Percentiles rank a stretch among this genome's conserved stretches.
Conservation (phyloP, 2,113 vertebrate species). For the Spea multiplicata region DNA sequence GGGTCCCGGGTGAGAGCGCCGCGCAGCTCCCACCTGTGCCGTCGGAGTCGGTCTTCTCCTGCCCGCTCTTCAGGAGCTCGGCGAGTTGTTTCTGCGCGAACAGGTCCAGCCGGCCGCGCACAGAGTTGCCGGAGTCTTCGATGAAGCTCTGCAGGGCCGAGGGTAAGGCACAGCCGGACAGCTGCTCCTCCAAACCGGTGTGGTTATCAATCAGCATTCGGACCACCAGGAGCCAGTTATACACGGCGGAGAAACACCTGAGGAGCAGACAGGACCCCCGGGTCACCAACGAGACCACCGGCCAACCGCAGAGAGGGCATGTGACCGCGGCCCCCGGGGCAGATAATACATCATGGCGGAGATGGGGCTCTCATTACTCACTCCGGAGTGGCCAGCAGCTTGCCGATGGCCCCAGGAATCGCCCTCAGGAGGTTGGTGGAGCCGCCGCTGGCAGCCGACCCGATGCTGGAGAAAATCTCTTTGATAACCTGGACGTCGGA, state of each 20-base stretch:
- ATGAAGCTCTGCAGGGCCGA: slow-evolving; percentile 70
- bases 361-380: slow-evolving; percentile 51
- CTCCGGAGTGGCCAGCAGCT: slow-evolving; percentile 79
- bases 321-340: too few relatives aligned
- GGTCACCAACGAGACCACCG: too few relatives aligned
- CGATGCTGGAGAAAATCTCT: slow-evolving; percentile 94
- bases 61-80: slow-evolving; percentile 62
- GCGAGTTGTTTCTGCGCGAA: slow-evolving; percentile 78
- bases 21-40: background rate
- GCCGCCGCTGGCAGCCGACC: slow-evolving; percentile 79
- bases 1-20: background rate
- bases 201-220: slow-evolving; percentile 82
- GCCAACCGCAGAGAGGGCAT: too few relatives aligned
- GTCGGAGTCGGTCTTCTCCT: slow-evolving; percentile 57
- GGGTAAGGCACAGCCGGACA: slow-evolving; percentile 69
- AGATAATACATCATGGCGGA: background rate
- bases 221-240: slow-evolving; percentile 82
- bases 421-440: slow-evolving; percentile 73
- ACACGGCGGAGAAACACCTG: slow-evolving; percentile 77
- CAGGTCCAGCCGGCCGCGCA: slow-evolving; percentile 71
- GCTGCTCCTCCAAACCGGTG: slow-evolving; percentile 83
- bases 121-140: slow-evolving; percentile 59
- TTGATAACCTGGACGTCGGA: slow-evolving; percentile 83
- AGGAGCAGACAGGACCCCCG: background rate
- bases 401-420: slow-evolving; percentile 76